A percentile compares a stretch with the other conserved stretches of the same genome.
Conservation (phyloP, 2,797 vertebrate genomes). For the Pseudochirops cupreus region DNA sequence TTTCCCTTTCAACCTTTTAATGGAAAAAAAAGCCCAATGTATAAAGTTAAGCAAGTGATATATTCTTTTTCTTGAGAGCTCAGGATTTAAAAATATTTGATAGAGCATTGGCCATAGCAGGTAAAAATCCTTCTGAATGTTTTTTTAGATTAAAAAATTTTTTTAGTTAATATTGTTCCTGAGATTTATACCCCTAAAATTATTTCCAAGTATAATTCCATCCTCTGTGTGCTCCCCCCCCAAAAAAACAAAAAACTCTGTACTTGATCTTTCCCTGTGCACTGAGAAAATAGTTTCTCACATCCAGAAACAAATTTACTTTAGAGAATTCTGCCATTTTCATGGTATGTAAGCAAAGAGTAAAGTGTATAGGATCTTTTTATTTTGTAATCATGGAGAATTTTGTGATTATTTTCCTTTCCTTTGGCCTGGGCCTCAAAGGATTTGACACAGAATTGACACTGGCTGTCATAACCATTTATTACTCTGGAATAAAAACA, state of each 20-base stretch:
- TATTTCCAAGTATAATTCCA: neutral
- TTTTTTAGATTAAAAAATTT: neutral
- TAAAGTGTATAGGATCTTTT: neutral
- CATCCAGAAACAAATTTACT: neutral
- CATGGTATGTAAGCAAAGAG: neutral
- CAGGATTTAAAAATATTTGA: neutral
- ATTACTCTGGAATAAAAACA: neutral
- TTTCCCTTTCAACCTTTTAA: neutral
- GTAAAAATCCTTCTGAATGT: neutral
- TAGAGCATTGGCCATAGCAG: neutral
- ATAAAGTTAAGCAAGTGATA: neutral
- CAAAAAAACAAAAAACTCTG: too few relatives aligned
- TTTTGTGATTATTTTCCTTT: neutral
- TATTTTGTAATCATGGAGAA: neutral
- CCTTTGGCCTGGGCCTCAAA: neutral
- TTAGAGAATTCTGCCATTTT: neutral
- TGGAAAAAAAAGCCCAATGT: neutral
- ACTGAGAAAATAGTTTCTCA: neutral
- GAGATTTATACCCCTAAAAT: neutral
- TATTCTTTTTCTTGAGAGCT: too few relatives aligned
- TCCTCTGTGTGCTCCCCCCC: too few relatives aligned
- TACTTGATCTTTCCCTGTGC: too few relatives aligned
- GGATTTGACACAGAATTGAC: neutral
- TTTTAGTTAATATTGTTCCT: neutral
- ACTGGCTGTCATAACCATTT: neutral